A percentile compares a stretch with the other conserved stretches of the same genome.
Evolutionary conservation across 2,797 vertebrate genomes (phyloP).

Genomic region (Eospalax fontanierii): DNA sequence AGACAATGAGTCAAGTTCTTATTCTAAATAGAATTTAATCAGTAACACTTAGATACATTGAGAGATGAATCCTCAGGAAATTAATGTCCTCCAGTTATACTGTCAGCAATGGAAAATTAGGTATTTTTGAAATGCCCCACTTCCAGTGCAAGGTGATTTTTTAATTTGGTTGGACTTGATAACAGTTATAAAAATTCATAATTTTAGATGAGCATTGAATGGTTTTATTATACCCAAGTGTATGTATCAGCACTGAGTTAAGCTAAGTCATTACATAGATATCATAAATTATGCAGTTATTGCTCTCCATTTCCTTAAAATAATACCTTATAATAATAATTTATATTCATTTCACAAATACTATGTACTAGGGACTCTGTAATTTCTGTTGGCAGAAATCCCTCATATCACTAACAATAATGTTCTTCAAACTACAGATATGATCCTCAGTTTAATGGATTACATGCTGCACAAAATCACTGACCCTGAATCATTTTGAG

Average conservation of each 20-base stretch:
- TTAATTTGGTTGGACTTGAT: conserved; percentile 8
- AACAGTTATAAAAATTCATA: conserved; percentile 18
- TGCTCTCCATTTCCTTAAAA: conserved; percentile 28
- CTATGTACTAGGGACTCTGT: neutral
- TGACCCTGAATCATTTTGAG: neutral
- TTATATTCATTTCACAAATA: neutral
- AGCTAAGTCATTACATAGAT: neutral
- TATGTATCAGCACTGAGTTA: conserved; percentile 11
- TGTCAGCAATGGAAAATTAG: neutral
- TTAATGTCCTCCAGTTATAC: neutral
- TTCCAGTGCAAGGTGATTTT: neutral
- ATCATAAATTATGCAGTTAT: neutral
- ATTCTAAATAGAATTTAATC: conserved; percentile 3
- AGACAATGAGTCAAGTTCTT: neutral
- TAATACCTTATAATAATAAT: neutral
- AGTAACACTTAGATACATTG: neutral
- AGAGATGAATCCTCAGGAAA: neutral
- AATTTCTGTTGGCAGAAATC: neutral
- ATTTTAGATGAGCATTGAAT: neutral
- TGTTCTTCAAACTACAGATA: neutral
- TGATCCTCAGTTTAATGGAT: neutral
- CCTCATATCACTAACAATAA: neutral
- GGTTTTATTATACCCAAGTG: neutral
- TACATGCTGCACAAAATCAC: neutral
- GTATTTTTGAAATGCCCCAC: neutral